phyloP scores from a whole-genome alignment of 2,888 invertebrate genomes.

The Spilosoma lubricipeda region DNA sequence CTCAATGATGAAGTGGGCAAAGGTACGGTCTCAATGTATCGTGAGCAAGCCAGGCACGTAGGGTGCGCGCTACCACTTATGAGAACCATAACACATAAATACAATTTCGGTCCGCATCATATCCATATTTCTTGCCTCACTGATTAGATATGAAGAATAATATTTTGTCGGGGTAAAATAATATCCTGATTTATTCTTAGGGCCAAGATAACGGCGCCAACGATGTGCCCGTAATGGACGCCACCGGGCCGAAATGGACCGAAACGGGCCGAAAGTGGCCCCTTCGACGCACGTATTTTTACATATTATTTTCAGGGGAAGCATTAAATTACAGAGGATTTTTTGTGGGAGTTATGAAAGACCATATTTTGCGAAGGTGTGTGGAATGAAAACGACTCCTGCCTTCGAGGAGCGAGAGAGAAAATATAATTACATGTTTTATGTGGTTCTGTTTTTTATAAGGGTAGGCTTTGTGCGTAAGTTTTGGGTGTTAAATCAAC shows the following conservation, averaged over 20 bases:
- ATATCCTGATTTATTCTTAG: conserved; percentile 80
- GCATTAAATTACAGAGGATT: conserved; percentile 81
- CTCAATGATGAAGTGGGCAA: conserved; percentile 27
- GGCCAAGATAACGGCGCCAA: conserved; percentile 76
- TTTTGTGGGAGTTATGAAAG: conserved; percentile 76
- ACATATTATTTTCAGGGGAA: conserved; percentile 78
- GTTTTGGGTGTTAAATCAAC: conserved; percentile 53
- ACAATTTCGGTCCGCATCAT: conserved; percentile 62
- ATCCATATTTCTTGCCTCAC: conserved; percentile 75
- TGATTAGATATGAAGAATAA: conserved; percentile 83
- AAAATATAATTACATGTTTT: conserved; percentile 74
- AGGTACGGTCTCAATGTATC: conserved; percentile 16
- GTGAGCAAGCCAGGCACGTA: conserved; percentile 46
- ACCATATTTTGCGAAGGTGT: conserved; percentile 80
- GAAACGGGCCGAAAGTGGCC: conserved; percentile 69
- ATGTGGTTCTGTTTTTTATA: conserved; percentile 64
- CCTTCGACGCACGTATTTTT: conserved; percentile 74
- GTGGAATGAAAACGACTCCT: conserved; percentile 71
- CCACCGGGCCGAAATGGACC: conserved; percentile 64
- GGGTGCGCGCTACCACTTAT: conserved; percentile 44
- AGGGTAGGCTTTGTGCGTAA: conserved; percentile 56
- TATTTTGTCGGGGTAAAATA: conserved; percentile 76
- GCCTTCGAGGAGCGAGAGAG: conserved; percentile 68
- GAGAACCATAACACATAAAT: conserved; percentile 66
- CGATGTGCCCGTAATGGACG: conserved; percentile 76